Evolutionary conservation across 2,113 vertebrate species (phyloP), one percentile per base, ranked within the genome.

Genomic region (Poeciliopsis turrubarensis): DNA sequence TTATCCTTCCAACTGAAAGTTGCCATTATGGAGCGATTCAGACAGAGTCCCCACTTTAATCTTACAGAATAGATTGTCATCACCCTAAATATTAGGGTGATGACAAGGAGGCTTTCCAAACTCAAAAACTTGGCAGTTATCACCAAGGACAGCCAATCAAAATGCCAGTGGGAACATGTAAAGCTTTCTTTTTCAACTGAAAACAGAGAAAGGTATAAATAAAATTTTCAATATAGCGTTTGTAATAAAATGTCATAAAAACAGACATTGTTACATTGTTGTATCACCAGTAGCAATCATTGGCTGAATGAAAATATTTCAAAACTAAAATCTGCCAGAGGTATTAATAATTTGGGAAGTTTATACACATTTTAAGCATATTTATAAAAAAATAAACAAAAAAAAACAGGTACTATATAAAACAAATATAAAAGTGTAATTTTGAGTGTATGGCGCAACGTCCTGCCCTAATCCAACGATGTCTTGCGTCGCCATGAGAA

Each of bases 401-500:
- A 5, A 44, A 44, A 17, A 54, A 25, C 8, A 25, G 9, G 7
- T n/a, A 2, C 7, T 8, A 10, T 57, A n/a, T 57, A 3, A n/a
- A n/a, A n/a, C 5, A 57, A n/a, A n/a, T 22, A 6, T 47, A 47
- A 37, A 37, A 47, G 44, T 47, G 17, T 19, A 1, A 19, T 47
- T 37, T 47, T 47, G 17, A 57, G 9, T 25, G 25, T 57, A n/a
- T 57, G 51, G 25, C 22, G n/a, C 19, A 57, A 57, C 9, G 7
- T 11, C 25, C 51, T 57, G 51, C 51, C 51, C 25, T n/a, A 57
- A 29, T 2, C 9, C 17, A 19, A 3, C 13, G 14, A 13, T 15
- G 39, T 41, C 39, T 15, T 6, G 77, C 67, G 85, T 81, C 68
- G 83, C 88, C 78, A 77, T 80, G 81, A 88, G 84, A 63, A 88